Conservation (phyloP, 2,797 vertebrate genomes). For the Mus spretus region DNA sequence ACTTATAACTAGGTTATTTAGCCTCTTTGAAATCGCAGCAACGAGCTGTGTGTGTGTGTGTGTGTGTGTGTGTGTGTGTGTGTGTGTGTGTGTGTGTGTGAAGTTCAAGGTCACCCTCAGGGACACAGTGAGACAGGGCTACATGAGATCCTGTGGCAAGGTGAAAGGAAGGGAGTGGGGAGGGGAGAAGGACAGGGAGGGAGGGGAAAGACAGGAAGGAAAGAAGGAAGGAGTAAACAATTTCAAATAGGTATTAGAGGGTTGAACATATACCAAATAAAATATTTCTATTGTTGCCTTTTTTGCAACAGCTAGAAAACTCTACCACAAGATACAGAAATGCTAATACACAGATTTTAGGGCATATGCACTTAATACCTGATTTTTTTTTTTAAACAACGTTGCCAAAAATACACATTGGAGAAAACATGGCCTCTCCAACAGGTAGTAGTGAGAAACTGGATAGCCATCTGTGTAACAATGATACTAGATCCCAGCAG, state of each 20-base stretch:
- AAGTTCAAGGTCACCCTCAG: neutral
- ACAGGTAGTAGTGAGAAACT: neutral
- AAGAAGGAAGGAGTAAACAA: neutral
- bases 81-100: too few relatives aligned
- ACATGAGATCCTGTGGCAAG: neutral
- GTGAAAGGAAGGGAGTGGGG: too few relatives aligned
- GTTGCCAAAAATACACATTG: neutral
- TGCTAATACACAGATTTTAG: neutral
- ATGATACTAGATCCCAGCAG: neutral
- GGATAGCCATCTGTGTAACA: neutral
- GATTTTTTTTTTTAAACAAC: neutral
- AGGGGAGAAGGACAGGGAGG: too few relatives aligned
- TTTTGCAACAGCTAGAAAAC: slow-evolving; percentile 12
- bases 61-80: too few relatives aligned
- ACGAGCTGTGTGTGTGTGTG: too few relatives aligned
- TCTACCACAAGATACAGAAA: neutral
- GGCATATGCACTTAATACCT: neutral
- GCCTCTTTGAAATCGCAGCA: neutral
- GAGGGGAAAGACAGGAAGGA: neutral
- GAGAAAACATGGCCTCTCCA: neutral
- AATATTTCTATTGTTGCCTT: neutral
- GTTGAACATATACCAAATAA: neutral
- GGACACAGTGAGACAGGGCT: neutral
- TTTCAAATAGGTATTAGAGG: neutral
- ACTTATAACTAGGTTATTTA: neutral